A percentile compares a stretch with the other conserved stretches of the same genome.
phyloP scores from a whole-genome alignment of 2,113 vertebrate genomes.

The Amphilophus citrinellus region DNA sequence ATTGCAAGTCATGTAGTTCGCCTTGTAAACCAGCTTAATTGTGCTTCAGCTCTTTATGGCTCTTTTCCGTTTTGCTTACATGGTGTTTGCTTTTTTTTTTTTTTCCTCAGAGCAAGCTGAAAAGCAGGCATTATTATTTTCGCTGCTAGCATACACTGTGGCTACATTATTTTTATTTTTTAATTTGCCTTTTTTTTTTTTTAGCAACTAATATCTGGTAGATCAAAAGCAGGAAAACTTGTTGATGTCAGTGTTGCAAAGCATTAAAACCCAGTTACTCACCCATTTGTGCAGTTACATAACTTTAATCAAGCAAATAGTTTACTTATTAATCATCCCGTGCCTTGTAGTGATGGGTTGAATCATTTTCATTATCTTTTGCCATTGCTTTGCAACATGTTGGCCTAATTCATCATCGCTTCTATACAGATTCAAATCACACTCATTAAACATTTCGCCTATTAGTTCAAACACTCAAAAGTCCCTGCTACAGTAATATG shows the following conservation, averaged over 20 bases:
- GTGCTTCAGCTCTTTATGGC: constrained; percentile 59
- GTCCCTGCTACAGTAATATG: neutral
- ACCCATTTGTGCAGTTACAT: constrained; percentile 33
- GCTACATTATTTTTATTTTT: constrained; percentile 1
- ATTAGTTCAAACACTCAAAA: neutral
- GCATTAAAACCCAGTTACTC: constrained; percentile 40
- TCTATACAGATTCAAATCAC: constrained; percentile 13
- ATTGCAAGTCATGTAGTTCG: constrained; percentile 69
- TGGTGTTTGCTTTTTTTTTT: constrained; percentile 12
- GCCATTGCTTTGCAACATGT: constrained; percentile 11
- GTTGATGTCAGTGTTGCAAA: constrained; percentile 35
- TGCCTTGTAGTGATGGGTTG: neutral
- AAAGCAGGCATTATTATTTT: neutral
- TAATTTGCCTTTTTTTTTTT: constrained; percentile 1
- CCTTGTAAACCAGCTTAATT: constrained; percentile 75
- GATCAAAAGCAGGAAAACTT: constrained; percentile 15
- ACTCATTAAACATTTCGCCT: neutral
- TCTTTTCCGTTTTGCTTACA: constrained; percentile 45
- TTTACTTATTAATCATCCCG: constrained; percentile 15
- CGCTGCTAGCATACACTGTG: neutral
- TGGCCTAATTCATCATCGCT: neutral
- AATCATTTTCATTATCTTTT: constrained; percentile 15
- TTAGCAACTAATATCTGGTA: neutral
- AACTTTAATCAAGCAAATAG: constrained; percentile 42
- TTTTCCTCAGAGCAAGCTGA: constrained; percentile 11